phyloP scores from a whole-genome alignment of 2,113 vertebrate genomes.

The Cnemophilus loriae region DNA sequence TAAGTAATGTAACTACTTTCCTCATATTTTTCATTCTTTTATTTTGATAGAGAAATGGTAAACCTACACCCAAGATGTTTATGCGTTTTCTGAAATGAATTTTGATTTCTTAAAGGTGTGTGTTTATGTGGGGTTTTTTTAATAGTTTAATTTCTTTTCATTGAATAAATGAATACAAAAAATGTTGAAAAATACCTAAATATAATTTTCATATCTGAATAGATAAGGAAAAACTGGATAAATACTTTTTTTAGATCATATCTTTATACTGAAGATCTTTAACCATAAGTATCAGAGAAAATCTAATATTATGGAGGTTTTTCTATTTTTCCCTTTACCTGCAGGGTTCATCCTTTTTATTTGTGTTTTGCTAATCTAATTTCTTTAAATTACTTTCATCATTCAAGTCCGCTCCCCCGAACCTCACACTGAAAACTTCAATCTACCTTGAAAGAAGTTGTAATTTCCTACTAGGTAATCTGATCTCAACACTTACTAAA shows the following conservation, averaged over 20 bases:
- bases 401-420: background rate
- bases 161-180: background rate
- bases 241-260: background rate
- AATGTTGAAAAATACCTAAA: background rate
- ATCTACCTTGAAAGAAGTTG: background rate
- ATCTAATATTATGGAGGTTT: background rate
- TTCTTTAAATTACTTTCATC: background rate
- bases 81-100: background rate
- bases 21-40: background rate
- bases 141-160: background rate
- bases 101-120: background rate
- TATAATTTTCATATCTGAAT: background rate
- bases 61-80: background rate
- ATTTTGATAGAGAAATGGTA: background rate
- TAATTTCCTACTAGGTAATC: background rate
- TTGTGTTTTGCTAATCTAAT: background rate
- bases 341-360: background rate
- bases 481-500: background rate
- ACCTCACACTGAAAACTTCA: background rate
- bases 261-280: background rate
- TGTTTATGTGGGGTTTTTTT: fast-evolving
- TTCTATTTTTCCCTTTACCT: background rate
- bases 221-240: background rate
- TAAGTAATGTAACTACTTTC: background rate
- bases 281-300: background rate